Evolutionary conservation across 2,113 vertebrate species (phyloP), one percentile per base, ranked within the genome.

Genomic region (Marcusenius ussheri): DNA sequence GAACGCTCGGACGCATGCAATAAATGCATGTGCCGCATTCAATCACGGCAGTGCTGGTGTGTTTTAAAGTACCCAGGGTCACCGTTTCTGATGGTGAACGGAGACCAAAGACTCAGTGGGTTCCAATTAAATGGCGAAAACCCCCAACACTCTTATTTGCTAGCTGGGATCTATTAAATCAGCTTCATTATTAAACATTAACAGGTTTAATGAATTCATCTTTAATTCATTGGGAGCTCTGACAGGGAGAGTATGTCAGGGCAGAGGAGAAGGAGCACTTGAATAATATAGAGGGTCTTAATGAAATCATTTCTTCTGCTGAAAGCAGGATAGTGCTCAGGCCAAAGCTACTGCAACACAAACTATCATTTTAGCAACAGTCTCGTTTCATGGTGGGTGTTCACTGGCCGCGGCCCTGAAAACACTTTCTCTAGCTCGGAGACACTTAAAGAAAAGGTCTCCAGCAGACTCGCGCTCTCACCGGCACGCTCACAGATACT

Each of bases 141-240:
- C 85, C 47, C 62, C 27, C n/a, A 51, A 53, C n/a, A 87, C n/a
- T 56, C 50, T 53, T 31, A 87, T 53, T 35, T 53, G 49, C 27
- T 53, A 11, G 50, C 27, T 87, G 85, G 85, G n/a, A 35, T 87
- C 49, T 53, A 51, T 87, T 87, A 87, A 87, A 87, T 87, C 50
- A 87, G 49, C 5, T 35, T 87, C 50, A 87, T 53, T 87, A 53
- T 53, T 87, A 53, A 87, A 53, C 50, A 53, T 87, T 87, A 84
- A 87, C 85, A 87, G 27, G 50, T 87, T 87, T 53, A 56, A 87
- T 87, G 47, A 51, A 87, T 87, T 87, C 46, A 53, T 53, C 85
- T 50, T 87, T 87, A 87, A 53, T 87, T 53, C 50, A 87, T 87
- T 19, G 5, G 47, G n/a, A 35, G 31, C 46, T 87, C 24, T 87